These are phyloP conservation scores for Drosophila fuyamai DNA, from an alignment of 1,140 invertebrate genomes.

Conservation along the genomic window DNA sequence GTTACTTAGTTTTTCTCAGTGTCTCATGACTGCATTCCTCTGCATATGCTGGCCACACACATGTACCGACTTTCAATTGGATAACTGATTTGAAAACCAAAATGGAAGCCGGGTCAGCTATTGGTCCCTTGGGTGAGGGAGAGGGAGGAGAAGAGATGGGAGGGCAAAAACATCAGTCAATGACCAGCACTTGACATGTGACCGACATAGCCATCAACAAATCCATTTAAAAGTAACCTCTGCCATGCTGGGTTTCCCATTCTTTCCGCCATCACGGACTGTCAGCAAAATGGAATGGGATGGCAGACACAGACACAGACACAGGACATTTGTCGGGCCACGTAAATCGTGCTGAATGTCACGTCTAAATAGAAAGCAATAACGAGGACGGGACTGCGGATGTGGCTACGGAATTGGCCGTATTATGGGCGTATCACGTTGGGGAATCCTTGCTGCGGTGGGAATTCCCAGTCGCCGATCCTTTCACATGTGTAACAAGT, in stretches of 20 bases:
- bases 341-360: constrained; percentile 72
- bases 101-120: constrained; percentile 18
- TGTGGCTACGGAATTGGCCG: constrained; percentile 49
- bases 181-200: constrained; percentile 73
- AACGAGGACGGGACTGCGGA: constrained; percentile 24
- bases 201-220: constrained; percentile 70
- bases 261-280: not conserved
- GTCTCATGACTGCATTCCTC: constrained; percentile 10
- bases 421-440: constrained; percentile 57
- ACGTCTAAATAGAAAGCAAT: constrained; percentile 59
- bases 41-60: constrained; percentile 12
- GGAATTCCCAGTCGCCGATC: not conserved
- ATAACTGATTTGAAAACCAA: constrained; percentile 40
- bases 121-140: constrained; percentile 15
- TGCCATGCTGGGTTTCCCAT: constrained; percentile 12
- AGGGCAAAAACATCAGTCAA: constrained; percentile 53
- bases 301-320: not conserved
- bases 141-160: not conserved
- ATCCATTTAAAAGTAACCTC: constrained; percentile 67
- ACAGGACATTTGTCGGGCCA: constrained; percentile 46
- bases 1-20: constrained; percentile 5
- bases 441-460: constrained; percentile 24
- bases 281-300: not conserved
- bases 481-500: not conserved
- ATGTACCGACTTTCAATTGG: constrained; percentile 1